Conservation (phyloP, 2,797 vertebrate genomes). For the Lagorchestes hirsutus region DNA sequence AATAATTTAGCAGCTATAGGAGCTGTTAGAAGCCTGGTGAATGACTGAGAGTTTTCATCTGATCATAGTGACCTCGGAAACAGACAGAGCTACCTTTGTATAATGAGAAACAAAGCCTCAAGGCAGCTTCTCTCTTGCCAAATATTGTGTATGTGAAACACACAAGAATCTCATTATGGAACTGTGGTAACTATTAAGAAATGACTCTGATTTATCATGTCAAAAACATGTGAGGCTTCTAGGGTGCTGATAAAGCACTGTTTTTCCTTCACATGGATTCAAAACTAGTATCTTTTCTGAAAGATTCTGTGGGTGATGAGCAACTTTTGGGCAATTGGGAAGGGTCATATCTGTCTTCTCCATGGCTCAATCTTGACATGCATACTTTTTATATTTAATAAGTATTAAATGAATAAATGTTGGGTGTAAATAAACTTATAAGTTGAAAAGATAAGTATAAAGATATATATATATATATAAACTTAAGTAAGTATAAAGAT, state of each 20-base stretch:
- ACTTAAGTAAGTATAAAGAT: too few relatives aligned
- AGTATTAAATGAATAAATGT: neutral
- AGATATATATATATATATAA: too few relatives aligned
- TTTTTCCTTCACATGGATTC: neutral
- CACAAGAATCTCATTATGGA: constrained; percentile 20
- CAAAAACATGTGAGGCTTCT: constrained; percentile 18
- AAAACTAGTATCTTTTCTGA: neutral
- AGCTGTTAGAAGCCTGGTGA: constrained; percentile 53
- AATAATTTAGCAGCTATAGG: constrained; percentile 33
- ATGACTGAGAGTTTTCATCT: constrained; percentile 58
- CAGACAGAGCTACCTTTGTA: constrained; percentile 5
- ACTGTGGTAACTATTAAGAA: neutral
- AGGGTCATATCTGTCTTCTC: neutral
- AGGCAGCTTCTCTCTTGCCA: neutral
- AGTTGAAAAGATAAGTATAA: neutral
- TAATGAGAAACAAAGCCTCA: constrained; percentile 56
- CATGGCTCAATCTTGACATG: neutral
- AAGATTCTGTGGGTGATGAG: neutral
- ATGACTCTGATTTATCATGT: constrained; percentile 30
- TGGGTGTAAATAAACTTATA: neutral
- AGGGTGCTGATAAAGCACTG: neutral
- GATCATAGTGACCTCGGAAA: constrained; percentile 18
- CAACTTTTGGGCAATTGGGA: neutral
- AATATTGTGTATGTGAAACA: neutral
- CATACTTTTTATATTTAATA: neutral